Evolutionary conservation across 2,113 vertebrate species (phyloP).

Genomic region (Edolisoma coerulescens): DNA sequence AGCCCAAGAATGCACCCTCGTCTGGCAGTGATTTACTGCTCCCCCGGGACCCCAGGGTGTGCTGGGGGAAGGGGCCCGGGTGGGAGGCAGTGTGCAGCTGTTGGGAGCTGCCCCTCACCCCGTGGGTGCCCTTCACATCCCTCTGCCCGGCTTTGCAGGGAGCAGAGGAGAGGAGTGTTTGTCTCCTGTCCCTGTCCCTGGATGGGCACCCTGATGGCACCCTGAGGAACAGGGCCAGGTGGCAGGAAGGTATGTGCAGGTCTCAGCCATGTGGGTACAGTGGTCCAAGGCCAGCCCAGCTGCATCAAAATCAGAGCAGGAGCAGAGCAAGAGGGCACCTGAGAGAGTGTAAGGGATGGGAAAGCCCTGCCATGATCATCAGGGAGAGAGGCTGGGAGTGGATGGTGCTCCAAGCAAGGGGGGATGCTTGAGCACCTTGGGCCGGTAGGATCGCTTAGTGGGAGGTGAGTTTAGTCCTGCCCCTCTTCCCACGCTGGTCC

Average conservation of each 20-base stretch:
- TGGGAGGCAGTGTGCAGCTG: background rate
- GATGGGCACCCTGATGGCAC: background rate
- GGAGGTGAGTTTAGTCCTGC: background rate
- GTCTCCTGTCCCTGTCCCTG: background rate
- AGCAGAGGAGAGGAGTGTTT: background rate
- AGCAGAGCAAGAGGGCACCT: background rate
- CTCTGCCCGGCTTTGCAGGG: background rate
- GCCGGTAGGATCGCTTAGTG: background rate
- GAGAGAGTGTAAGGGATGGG: background rate
- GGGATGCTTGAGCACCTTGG: background rate
- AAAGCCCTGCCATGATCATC: background rate
- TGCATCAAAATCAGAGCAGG: background rate
- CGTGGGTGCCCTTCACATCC: background rate
- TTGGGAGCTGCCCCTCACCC: background rate
- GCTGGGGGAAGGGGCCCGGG: background rate
- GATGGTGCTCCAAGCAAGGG: background rate
- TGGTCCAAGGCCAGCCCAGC: background rate
- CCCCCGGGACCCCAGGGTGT: conserved; percentile 26
- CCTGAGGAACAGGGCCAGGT: background rate
- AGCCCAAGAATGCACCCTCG: conserved; percentile 64
- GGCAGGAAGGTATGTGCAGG: background rate
- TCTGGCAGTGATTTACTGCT: conserved; percentile 69
- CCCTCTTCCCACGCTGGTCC: background rate
- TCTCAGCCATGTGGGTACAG: background rate
- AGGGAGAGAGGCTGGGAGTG: background rate